Percentiles rank a stretch among this genome's conserved stretches.
phyloP scores from a whole-genome alignment of 1,140 invertebrate genomes.

The Drosophila obscura region DNA sequence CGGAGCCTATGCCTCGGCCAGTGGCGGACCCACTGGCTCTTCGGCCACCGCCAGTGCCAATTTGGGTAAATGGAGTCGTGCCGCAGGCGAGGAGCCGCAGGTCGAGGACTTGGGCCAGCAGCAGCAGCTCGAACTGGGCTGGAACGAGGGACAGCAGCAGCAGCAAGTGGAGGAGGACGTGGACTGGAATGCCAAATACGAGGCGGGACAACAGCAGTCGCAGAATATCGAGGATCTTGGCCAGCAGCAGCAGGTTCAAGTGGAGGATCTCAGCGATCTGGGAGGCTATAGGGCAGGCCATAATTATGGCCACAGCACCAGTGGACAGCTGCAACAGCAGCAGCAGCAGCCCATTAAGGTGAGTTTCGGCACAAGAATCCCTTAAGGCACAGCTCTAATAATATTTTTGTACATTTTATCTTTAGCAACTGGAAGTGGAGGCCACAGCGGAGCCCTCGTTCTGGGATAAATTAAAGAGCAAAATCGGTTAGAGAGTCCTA shows the following conservation, averaged over 20 bases:
- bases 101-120: conserved; percentile 28
- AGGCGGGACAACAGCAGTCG: conserved; percentile 29
- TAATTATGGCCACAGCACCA: conserved; percentile 27
- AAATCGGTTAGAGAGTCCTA: conserved; percentile 26
- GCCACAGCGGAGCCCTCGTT: conserved; percentile 38
- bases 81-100: conserved; percentile 49
- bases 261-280: conserved; percentile 39
- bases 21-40: conserved; percentile 45
- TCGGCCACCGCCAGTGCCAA: conserved; percentile 54
- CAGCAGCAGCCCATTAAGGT: conserved; percentile 22
- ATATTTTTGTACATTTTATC: background rate
- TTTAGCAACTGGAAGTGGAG: conserved; percentile 30
- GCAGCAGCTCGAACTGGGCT: conserved; percentile 51
- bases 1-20: conserved; percentile 48
- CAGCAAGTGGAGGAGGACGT: conserved; percentile 33
- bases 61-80: conserved; percentile 56
- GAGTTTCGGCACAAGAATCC: background rate
- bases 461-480: conserved; percentile 48
- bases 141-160: conserved; percentile 50
- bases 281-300: too few relatives aligned
- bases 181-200: conserved; percentile 15
- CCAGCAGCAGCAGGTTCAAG: conserved; percentile 48
- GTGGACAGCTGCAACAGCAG: conserved; percentile 23
- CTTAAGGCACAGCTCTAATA: background rate
- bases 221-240: conserved; percentile 27